Evolutionary conservation across 92 coral and sea anemone species (phyloP), one percentile per base, ranked within the genome.

Genomic region (Palythoa grandis): DNA sequence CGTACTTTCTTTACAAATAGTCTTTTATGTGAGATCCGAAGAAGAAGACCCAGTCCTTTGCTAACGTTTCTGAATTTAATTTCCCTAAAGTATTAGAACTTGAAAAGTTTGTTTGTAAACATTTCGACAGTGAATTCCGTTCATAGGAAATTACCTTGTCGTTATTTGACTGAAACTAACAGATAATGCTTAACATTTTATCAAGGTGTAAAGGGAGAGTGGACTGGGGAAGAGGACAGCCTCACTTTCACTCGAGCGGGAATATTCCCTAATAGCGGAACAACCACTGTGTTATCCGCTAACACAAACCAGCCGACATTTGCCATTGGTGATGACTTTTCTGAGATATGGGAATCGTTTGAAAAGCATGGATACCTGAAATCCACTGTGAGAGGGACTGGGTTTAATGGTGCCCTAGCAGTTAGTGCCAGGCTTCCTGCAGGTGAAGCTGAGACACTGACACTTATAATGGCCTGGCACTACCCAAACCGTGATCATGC

Each of bases 401-500:
- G 98, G 68, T 92, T 94, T 63, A 93, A 94, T 87, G 98, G 98
- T 40, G 92, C 94, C 82, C 85, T 87, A 37, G 87, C 91, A 57
- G 91, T 93, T 25, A 91, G 87, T 66, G 95, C 91, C 52, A 94
- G 78, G 13, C 88, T 94, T 37, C 91, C 94, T 82, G 90, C 98
- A 69, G 95, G 98, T 50, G 91, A 92, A 61, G 88, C 83, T 47
- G 98, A 92, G 52, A 89, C 95, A 0, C 25, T 94, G 86, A 90
- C 98, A 56, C 77, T 94, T 48, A 93, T 94, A 60, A 85, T 94
- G 91, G 91, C 95, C 76, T 94, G 95, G 98, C 72, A 90, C 93
- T 94, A 94, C 79, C 98, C 98, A 19, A 86, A 86, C 87, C 89
- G 98, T 91, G 95, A 94, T 88, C 98, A 94, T 74, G 72, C 94